Base-by-base conservation (phyloP, 2,113 vertebrate genomes). In the Aphyosemion australe region DNA sequence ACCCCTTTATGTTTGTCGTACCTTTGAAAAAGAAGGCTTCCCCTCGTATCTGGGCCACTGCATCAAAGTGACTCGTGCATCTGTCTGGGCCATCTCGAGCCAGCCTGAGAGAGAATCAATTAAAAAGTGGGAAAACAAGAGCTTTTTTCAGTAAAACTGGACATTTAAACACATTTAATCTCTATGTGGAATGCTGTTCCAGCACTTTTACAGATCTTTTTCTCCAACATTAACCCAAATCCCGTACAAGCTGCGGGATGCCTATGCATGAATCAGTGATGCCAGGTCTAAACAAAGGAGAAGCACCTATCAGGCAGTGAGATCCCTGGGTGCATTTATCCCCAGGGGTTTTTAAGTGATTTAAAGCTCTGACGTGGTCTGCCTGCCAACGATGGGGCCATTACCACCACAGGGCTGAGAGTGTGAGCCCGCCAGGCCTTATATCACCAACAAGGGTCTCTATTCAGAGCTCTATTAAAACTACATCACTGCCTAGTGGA, bases 21-120 rank as follows among this genome's bases (percentile, higher is more conserved):
- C 97, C 97, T 96, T 97, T 99, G 88, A 99, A 99, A 85, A 99
- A 99, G 91, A 99, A 99, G 48, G 96, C 96, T 84, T 99, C 97
- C 4, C 97, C 97, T 2, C 97, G 93, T 87, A 99, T 98, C 89
- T 99, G 97, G 57, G 97, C 97, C 85, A 98, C 96, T 0, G 97
- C 97, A 0, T 99, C 97, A 0, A 99, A 99, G 80, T 95, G 91
- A 0, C 92, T 88, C 62, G 80, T 93, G 79, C 97, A 99, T 82
- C 97, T 91, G 90, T 97, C 95, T 1, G 96, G 96, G 46, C 90
- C 75, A 0, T 98, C 96, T 53, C 82, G 84, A 32, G 87, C 73
- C 51, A 94, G 79, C 84, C 97, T 98, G 88, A 47, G 61, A 45
- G 46, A 73, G 56, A 39, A 56, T 14, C 14, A 53, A 63, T 12